A percentile compares a stretch with the other conserved stretches of the same genome.
Evolutionary conservation across 2,113 vertebrate genomes (phyloP).

Genomic region (Nyctereutes procyonoides): DNA sequence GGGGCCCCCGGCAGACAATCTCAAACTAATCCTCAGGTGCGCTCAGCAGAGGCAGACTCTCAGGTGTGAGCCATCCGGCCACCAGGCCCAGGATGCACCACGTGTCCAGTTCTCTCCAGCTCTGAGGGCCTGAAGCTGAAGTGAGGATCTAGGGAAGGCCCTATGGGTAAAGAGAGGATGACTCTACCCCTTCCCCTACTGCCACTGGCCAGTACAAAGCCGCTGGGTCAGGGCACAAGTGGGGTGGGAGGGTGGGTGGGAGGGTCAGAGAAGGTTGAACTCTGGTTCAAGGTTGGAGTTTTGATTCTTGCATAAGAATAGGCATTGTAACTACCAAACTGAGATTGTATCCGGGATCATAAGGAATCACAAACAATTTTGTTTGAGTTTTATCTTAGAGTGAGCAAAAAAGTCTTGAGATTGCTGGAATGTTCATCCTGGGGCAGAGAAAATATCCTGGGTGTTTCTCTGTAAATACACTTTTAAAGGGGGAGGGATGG

Average conservation of each 20-base stretch:
- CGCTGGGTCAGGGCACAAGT: background rate
- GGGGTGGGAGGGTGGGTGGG: background rate
- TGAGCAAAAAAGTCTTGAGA: background rate
- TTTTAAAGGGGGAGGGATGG: background rate
- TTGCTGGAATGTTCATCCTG: background rate
- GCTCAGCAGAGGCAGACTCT: background rate
- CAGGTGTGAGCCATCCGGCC: background rate
- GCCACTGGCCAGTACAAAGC: background rate
- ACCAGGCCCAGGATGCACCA: background rate
- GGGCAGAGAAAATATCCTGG: no score
- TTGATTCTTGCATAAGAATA: background rate
- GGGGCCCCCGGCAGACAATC: background rate
- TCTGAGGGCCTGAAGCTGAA: background rate
- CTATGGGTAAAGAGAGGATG: background rate
- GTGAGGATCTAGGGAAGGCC: background rate
- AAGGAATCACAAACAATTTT: background rate
- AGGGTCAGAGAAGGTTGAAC: no score
- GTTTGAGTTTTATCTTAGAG: background rate
- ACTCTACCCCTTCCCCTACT: rapidly evolving
- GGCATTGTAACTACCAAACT: background rate
- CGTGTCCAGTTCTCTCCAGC: background rate
- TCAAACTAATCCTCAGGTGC: no score
- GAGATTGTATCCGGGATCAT: background rate
- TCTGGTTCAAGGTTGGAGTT: background rate
- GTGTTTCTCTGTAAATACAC: background rate